Base-by-base conservation (phyloP, 2,113 vertebrate genomes). In the Austrofundulus limnaeus region DNA sequence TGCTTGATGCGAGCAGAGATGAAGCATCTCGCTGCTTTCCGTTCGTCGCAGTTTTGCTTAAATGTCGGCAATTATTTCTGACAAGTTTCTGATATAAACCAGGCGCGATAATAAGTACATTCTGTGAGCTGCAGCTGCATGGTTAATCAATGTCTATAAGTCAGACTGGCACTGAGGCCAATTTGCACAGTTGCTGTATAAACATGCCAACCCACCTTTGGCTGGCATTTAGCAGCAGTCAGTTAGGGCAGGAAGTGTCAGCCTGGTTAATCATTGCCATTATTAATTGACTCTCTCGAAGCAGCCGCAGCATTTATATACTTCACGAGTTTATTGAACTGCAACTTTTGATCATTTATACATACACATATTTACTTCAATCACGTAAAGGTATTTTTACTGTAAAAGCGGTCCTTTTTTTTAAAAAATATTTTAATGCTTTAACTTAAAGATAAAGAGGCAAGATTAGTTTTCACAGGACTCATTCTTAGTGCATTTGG, bases 131-230 rank as follows among this genome's bases (percentile, higher is more conserved):
- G 21, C 41, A 48, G 28, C 49, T 61, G 23, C 52, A 42, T 11
- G 34, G 56, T 51, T 61, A 57, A 77, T 75, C 48, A 25, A n/a
- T 28, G 62, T 46, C 38, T 0, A 23, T 31, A 42, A 73, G 46
- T 65, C 57, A 24, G 25, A 60, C 52, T 65, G 75, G 60, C 81
- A 51, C 71, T 5, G 61, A 42, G 39, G 49, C 61, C 75, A 63
- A 77, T 83, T 43, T 51, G 70, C 70, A 76, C 72, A 60, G 54
- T 80, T 80, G 83, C 62, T 61, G 49, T 60, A 55, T 70, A 63
- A 77, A 78, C 58, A 65, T 39, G n/a, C 34, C 34, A 46, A 3
- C 72, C 49, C 64, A n/a, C 57, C 74, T 68, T 34, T 55, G 78
- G 70, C 68, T 63, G 31, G 66, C 52, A 8, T 80, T 84, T 70